Percentiles rank a stretch among this genome's conserved stretches.
Conservation (phyloP, 2,113 vertebrate species). For the Cavia porcellus region DNA sequence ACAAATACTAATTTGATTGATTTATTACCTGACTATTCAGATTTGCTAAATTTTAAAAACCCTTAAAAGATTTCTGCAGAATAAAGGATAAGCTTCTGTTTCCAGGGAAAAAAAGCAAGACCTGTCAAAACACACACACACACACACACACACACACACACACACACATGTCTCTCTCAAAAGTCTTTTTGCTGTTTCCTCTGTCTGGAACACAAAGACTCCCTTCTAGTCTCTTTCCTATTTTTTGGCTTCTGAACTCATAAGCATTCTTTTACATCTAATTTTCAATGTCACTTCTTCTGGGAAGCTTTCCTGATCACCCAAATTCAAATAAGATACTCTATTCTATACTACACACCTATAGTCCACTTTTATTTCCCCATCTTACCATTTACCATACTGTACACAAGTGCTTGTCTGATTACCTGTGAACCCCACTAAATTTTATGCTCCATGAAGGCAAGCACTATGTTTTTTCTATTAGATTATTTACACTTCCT, state of each 20-base stretch:
- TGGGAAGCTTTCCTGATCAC: conserved; percentile 22
- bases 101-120: neutral
- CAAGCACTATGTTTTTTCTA: conserved; percentile 8
- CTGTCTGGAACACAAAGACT: conserved; percentile 30
- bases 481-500: neutral
- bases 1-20: conserved; percentile 29
- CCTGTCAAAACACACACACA: neutral
- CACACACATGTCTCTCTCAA: neutral
- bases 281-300: conserved; percentile 46
- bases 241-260: conserved; percentile 40
- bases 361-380: neutral
- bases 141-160: neutral
- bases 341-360: neutral
- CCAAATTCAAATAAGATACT: conserved; percentile 12
- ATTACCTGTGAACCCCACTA: neutral
- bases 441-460: neutral
- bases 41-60: conserved; percentile 55
- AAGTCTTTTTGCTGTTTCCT: conserved; percentile 23
- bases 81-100: conserved; percentile 24
- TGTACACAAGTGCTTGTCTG: conserved; percentile 9
- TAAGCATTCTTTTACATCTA: conserved; percentile 28
- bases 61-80: conserved; percentile 57
- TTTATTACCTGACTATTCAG: conserved; percentile 55
- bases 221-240: neutral
- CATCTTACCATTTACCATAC: conserved; percentile 19